Percentiles rank a stretch among this genome's conserved stretches.
These are phyloP conservation scores for Lasius platythorax DNA, from an alignment of 2,888 invertebrate genomes.

Conservation along the genomic window DNA sequence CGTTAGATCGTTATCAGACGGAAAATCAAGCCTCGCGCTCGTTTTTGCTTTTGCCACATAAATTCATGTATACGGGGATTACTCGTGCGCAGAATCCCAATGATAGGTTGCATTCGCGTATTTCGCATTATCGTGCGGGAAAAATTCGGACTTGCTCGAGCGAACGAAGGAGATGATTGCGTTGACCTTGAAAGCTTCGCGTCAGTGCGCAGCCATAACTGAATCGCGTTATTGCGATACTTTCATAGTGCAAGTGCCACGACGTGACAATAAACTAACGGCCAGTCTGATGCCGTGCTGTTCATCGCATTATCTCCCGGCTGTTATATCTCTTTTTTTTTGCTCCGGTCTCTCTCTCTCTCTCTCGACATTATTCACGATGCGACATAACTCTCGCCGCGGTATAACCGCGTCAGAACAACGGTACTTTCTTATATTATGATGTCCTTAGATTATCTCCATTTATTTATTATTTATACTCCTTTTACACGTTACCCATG, in stretches of 20 bases:
- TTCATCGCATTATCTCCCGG: constrained; percentile 47
- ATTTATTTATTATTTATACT: constrained; percentile 34
- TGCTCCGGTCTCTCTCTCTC: constrained; percentile 12
- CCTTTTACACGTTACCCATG: background rate
- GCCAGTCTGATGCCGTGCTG: constrained; percentile 61
- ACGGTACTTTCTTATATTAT: constrained; percentile 46
- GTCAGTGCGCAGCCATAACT: constrained; percentile 73
- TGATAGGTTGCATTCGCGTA: constrained; percentile 61
- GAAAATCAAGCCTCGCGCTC: constrained; percentile 44
- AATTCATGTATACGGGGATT: constrained; percentile 56
- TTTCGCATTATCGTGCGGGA: constrained; percentile 58
- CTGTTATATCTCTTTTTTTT: constrained; percentile 37
- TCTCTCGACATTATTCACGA: constrained; percentile 37
- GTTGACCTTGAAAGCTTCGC: constrained; percentile 78
- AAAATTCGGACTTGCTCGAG: constrained; percentile 76
- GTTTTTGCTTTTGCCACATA: constrained; percentile 56
- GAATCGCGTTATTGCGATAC: constrained; percentile 72
- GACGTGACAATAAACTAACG: constrained; percentile 72
- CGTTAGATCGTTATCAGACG: constrained; percentile 66
- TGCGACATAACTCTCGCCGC: constrained; percentile 45
- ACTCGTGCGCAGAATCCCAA: constrained; percentile 43
- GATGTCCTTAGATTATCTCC: constrained; percentile 9
- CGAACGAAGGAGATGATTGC: constrained; percentile 79
- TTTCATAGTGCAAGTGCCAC: constrained; percentile 67
- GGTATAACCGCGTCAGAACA: constrained; percentile 13